Conservation (phyloP, 1,140 invertebrate genomes). For the Schlechtendalia chinensis region DNA sequence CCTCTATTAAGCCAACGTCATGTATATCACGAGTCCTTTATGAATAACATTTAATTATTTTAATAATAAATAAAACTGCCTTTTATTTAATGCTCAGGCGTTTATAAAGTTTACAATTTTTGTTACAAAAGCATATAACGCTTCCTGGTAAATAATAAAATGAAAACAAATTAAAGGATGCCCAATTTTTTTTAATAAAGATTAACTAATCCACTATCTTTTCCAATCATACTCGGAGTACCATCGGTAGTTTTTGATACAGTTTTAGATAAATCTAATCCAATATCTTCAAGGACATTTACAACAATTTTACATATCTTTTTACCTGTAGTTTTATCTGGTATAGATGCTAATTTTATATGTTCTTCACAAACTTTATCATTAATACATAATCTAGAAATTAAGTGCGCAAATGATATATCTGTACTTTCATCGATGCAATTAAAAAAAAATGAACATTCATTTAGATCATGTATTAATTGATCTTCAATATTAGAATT, state of each 20-base stretch:
- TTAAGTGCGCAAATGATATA: slow-evolving; percentile 8
- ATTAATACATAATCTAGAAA: slow-evolving; percentile 2
- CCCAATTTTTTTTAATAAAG: slow-evolving; percentile 4
- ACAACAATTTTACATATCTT: not conserved
- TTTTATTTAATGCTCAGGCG: not conserved
- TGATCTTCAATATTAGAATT: slow-evolving; percentile 26
- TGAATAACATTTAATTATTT: slow-evolving; percentile 16
- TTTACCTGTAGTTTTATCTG: not conserved
- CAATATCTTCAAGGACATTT: too few relatives aligned
- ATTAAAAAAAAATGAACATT: not conserved
- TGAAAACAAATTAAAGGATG: slow-evolving; percentile 10
- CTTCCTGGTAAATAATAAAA: slow-evolving; percentile 1
- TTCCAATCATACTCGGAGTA: not conserved
- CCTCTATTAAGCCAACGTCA: slow-evolving; percentile 17
- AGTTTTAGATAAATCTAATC: too few relatives aligned
- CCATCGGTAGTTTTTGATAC: slow-evolving; percentile 4
- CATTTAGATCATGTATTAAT: not conserved
- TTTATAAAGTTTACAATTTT: too few relatives aligned
- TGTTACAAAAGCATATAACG: slow-evolving; percentile 12
- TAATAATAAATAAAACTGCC: slow-evolving; percentile 16
- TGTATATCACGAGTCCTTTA: slow-evolving; percentile 17
- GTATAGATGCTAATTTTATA: too few relatives aligned
- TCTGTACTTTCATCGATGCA: slow-evolving; percentile 6
- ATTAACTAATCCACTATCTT: not conserved
- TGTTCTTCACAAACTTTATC: slow-evolving; percentile 18